Conservation (phyloP, 2,888 invertebrate species). For the Galerucella calmariensis region DNA sequence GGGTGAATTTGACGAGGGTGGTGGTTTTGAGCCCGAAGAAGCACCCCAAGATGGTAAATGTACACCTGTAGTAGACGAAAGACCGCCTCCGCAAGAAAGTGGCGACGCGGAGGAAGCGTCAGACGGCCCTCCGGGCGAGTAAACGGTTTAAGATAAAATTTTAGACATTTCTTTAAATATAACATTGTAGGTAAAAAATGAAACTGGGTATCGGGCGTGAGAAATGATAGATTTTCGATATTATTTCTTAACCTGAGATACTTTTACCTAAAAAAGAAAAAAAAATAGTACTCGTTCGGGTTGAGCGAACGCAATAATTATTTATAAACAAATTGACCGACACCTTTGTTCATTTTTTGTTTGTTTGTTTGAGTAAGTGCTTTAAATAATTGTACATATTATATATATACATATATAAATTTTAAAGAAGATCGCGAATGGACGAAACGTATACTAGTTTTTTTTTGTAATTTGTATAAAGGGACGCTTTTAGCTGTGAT, state of each 20-base stretch:
- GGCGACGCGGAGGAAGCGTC: slow-evolving; percentile 8
- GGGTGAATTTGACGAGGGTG: neutral
- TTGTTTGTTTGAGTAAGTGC: slow-evolving; percentile 5
- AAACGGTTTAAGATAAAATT: slow-evolving; percentile 1
- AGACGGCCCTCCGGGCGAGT: neutral
- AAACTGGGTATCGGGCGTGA: neutral
- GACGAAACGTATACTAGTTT: slow-evolving; percentile 25
- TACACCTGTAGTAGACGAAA: slow-evolving; percentile 39
- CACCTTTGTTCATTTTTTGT: neutral
- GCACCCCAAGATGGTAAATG: slow-evolving; percentile 26
- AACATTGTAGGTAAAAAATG: slow-evolving; percentile 1
- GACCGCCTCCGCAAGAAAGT: slow-evolving; percentile 30
- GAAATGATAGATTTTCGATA: neutral
- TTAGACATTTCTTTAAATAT: slow-evolving; percentile 3
- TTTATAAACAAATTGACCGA: slow-evolving; percentile 1
- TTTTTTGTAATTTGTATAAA: slow-evolving; percentile 30
- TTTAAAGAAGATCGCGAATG: slow-evolving; percentile 37
- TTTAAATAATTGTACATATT: slow-evolving; percentile 44
- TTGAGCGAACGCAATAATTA: slow-evolving; percentile 10
- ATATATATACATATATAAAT: slow-evolving; percentile 18
- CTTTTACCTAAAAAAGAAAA: neutral
- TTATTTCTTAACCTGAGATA: neutral
- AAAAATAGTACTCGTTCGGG: neutral
- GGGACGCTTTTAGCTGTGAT: slow-evolving; percentile 60
- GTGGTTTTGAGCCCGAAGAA: slow-evolving; percentile 4